Base-by-base conservation (phyloP, 2,888 invertebrate genomes). In the Parochlus steinenii region DNA sequence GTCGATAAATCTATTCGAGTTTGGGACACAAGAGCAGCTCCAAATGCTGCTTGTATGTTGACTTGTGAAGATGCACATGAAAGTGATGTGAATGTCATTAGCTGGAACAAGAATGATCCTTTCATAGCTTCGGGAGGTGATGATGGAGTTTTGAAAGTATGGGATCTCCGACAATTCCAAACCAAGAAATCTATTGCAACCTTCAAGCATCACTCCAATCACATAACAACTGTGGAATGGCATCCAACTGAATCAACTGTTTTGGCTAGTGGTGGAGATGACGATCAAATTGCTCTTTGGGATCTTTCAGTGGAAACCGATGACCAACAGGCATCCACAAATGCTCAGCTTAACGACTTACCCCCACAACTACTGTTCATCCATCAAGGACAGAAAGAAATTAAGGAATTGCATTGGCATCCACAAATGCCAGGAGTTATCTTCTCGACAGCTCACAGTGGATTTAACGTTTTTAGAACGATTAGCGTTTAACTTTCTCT, bases 361-460 rank as follows among this genome's bases (percentile, higher is more conserved):
- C 97, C 98, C 17, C 89, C 95, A 0, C 97, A 99, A 56, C 61
- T 98, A 31, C 62, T 99, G 41, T 98, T 98, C 56, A 89, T 97
- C 45, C 98, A 98, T 55, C 89, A 93, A 65, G 98, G 98, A 26
- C 97, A 97, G 58, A 80, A 74, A 39, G 93, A 98, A 55, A 81
- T 99, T 37, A 99, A 99, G 56, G 98, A 99, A 63, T 61, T 97
- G 19, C 97, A 97, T 54, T 98, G 98, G 97, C 97, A 98, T 61
- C 74, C 78, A 17, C 95, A 98, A 63, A 68, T 95, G 42, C 82
- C 93, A 2, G 95, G 97, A 7, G 74, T 86, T 2, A 68, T 98
- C 32, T 66, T 98, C 30, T 89, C 90, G 40, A 99, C 98, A 18
- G 90, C 98, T 8, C 74, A 80, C 45, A 82, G 80, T 51, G 97